Evolutionary conservation across 2,113 vertebrate genomes (phyloP).

Genomic region (Lophotis ruficrista): DNA sequence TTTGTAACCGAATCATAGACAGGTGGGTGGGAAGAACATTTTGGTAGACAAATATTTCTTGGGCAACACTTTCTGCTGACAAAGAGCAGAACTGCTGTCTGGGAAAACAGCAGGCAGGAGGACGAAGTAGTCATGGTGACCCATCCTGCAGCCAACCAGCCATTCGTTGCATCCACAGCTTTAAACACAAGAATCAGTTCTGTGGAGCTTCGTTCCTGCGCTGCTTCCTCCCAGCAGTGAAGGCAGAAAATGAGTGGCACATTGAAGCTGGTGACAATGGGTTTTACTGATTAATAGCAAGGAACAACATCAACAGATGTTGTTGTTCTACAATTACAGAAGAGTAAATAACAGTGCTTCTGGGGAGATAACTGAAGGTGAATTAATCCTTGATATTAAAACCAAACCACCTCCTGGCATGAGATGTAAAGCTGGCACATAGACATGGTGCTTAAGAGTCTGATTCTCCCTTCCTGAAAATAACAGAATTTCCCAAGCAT

Average conservation of each 20-base stretch:
- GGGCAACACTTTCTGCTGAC: constrained; percentile 48
- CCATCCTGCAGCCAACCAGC: not conserved
- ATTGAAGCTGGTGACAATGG: not conserved
- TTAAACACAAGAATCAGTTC: constrained; percentile 28
- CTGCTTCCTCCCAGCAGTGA: rapidly evolving
- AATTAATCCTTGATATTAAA: not conserved
- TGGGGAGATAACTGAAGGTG: not conserved
- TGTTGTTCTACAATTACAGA: not conserved
- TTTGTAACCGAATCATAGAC: constrained; percentile 49
- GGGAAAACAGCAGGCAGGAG: not conserved
- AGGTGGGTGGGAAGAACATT: not conserved
- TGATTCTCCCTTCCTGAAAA: not conserved
- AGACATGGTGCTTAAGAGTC: not conserved
- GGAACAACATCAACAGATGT: not conserved
- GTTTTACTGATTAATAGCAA: not conserved
- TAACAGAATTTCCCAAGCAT: not conserved
- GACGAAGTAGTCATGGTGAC: constrained; percentile 44
- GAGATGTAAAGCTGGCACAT: not conserved
- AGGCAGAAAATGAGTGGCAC: not conserved
- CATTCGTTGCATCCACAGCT: not conserved
- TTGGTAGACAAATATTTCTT: constrained; percentile 61
- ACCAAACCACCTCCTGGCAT: not conserved
- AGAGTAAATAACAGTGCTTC: not conserved
- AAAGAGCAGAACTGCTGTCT: constrained; percentile 56
- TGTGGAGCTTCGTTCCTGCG: not conserved